Conservation (phyloP, 2,797 vertebrate genomes). For the Crax fasciolata region DNA sequence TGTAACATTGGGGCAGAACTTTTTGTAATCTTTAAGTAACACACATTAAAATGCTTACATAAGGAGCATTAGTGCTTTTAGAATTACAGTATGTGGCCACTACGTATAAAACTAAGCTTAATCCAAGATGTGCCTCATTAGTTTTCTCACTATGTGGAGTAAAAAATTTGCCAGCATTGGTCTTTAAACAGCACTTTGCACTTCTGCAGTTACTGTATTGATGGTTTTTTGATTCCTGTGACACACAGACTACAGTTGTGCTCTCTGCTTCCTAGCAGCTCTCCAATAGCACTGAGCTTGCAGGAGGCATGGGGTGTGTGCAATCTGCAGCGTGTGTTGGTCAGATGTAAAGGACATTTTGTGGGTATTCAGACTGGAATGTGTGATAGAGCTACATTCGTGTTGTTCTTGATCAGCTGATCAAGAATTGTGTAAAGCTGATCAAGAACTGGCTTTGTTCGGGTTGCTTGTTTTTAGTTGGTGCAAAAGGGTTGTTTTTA, state of each 20-base stretch:
- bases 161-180: conserved; percentile 9
- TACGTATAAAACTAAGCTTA: conserved; percentile 11
- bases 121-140: conserved; percentile 52
- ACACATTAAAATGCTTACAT: not conserved
- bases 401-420: not conserved
- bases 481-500: not conserved
- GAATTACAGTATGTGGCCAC: not conserved
- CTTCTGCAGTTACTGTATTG: conserved; percentile 29
- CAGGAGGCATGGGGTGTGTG: not conserved
- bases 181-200: conserved; percentile 42
- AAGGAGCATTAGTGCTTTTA: conserved; percentile 20
- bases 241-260: not conserved
- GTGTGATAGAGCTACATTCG: not conserved
- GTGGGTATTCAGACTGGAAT: not conserved
- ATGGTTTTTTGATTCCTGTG: not conserved
- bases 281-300: not conserved
- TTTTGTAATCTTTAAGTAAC: not conserved
- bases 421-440: not conserved
- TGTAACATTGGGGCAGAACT: not conserved
- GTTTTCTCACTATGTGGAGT: conserved; percentile 31
- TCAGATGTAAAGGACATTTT: not conserved
- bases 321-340: not conserved
- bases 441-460: not conserved
- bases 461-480: not conserved
- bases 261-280: not conserved